These are phyloP conservation scores for Drosophila seguyi DNA, from an alignment of 1,140 invertebrate genomes.

Conservation along the genomic window DNA sequence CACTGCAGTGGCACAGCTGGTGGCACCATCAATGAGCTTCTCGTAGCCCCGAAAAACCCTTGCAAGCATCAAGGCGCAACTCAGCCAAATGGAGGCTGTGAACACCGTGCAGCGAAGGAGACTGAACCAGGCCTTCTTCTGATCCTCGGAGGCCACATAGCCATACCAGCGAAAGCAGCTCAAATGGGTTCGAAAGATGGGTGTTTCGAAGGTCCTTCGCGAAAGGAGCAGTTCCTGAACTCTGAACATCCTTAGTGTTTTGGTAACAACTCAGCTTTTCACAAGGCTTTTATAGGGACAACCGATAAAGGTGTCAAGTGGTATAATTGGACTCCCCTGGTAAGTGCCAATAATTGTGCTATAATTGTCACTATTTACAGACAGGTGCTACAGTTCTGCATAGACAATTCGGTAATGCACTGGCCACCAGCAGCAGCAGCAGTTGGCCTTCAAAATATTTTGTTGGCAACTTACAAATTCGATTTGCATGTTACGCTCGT, in stretches of 20 bases:
- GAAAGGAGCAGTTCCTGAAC: slow-evolving; percentile 57
- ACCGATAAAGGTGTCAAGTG: slow-evolving; percentile 35
- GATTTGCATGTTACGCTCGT: slow-evolving; percentile 71
- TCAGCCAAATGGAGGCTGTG: slow-evolving; percentile 71
- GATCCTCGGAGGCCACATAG: slow-evolving; percentile 60
- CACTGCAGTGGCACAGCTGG: slow-evolving; percentile 68
- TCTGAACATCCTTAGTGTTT: slow-evolving; percentile 48
- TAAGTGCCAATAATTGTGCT: slow-evolving; percentile 64
- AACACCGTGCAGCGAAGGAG: slow-evolving; percentile 62
- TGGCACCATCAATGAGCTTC: slow-evolving; percentile 65
- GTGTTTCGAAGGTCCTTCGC: slow-evolving; percentile 44
- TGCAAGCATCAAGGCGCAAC: slow-evolving; percentile 52
- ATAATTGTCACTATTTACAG: slow-evolving; percentile 51
- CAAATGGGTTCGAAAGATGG: slow-evolving; percentile 54
- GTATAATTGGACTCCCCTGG: slow-evolving; percentile 26
- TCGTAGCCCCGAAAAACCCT: slow-evolving; percentile 58
- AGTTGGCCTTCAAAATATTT: slow-evolving; percentile 56
- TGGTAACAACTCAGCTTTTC: accelerated
- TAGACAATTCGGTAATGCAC: slow-evolving; percentile 17
- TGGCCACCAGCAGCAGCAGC: background rate
- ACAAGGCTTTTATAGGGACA: slow-evolving; percentile 49
- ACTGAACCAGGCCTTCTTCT: slow-evolving; percentile 42
- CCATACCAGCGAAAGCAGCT: slow-evolving; percentile 64
- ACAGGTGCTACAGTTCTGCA: slow-evolving; percentile 63
- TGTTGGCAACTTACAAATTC: slow-evolving; percentile 66